Conservation (phyloP, 2,888 invertebrate genomes). For the Tribolium freemani region DNA sequence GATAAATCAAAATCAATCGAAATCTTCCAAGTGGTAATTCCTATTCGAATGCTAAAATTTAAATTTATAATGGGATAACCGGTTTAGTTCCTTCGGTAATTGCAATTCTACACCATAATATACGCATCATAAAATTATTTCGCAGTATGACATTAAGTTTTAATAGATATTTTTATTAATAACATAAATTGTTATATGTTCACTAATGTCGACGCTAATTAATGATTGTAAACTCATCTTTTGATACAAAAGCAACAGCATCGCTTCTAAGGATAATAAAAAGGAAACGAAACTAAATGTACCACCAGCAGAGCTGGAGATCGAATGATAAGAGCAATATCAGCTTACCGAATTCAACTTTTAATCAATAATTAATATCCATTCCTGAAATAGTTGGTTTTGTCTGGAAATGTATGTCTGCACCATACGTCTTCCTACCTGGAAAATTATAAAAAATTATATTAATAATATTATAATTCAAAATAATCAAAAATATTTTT, state of each 20-base stretch:
- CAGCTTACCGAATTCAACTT: background rate
- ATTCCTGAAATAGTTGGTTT: too few relatives aligned
- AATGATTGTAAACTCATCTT: slow-evolving; percentile 24
- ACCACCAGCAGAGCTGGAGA: background rate
- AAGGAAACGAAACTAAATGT: background rate
- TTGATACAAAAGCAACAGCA: background rate
- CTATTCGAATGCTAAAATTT: slow-evolving; percentile 3
- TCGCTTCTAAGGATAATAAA: background rate
- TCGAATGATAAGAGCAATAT: background rate
- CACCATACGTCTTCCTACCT: too few relatives aligned
- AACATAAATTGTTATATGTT: slow-evolving; percentile 47
- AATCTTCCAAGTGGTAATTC: background rate
- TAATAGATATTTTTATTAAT: slow-evolving; percentile 47
- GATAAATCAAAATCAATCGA: too few relatives aligned
- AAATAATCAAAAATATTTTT: too few relatives aligned
- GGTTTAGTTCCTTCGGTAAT: slow-evolving; percentile 48
- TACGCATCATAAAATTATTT: slow-evolving; percentile 48
- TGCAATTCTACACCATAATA: slow-evolving; percentile 49
- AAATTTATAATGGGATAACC: slow-evolving; percentile 32
- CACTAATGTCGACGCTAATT: slow-evolving; percentile 38
- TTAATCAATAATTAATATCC: too few relatives aligned
- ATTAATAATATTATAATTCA: too few relatives aligned
- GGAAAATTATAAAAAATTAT: too few relatives aligned
- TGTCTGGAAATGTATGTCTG: too few relatives aligned
- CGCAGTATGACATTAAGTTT: slow-evolving; percentile 45